Evolutionary conservation across 2,797 vertebrate species (phyloP).

Genomic region (Pseudochaenichthys georgianus): DNA sequence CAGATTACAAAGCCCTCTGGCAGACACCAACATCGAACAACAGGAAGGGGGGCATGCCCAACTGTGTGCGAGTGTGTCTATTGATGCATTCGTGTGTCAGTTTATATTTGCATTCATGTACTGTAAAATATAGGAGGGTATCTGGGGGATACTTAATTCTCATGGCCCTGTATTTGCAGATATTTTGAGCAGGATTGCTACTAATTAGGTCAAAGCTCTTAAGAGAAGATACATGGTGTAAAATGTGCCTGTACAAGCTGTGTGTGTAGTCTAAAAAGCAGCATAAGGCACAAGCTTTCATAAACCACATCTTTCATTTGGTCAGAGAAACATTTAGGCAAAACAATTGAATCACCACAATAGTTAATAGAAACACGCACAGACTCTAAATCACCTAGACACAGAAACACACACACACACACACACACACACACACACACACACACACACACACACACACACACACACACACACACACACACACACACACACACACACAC

Average conservation of each 20-base stretch:
- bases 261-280: conserved; percentile 5
- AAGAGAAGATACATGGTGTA: conserved; percentile 8
- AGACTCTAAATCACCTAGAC: conserved; percentile 43
- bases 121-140: conserved; percentile 9
- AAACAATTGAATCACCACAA: conserved; percentile 33
- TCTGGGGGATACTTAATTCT: conserved; percentile 34
- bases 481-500: too few species aligned
- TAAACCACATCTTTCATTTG: conserved; percentile 42
- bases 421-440: too few species aligned
- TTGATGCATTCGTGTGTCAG: conserved; percentile 26
- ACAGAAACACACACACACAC: neutral
- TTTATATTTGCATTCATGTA: conserved; percentile 42
- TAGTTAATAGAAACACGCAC: conserved; percentile 41
- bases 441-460: too few species aligned
- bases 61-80: conserved; percentile 34
- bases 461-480: too few species aligned
- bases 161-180: conserved; percentile 44
- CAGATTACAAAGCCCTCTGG: conserved; percentile 70
- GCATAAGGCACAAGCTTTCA: conserved; percentile 18
- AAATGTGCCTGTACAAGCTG: conserved; percentile 15
- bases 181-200: conserved; percentile 40
- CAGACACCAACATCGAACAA: conserved; percentile 65
- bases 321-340: conserved; percentile 51
- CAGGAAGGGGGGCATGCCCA: conserved; percentile 36
- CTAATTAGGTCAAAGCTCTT: conserved; percentile 67